phyloP scores from a whole-genome alignment of 1,140 invertebrate genomes.

The Lepidurus arcticus region DNA sequence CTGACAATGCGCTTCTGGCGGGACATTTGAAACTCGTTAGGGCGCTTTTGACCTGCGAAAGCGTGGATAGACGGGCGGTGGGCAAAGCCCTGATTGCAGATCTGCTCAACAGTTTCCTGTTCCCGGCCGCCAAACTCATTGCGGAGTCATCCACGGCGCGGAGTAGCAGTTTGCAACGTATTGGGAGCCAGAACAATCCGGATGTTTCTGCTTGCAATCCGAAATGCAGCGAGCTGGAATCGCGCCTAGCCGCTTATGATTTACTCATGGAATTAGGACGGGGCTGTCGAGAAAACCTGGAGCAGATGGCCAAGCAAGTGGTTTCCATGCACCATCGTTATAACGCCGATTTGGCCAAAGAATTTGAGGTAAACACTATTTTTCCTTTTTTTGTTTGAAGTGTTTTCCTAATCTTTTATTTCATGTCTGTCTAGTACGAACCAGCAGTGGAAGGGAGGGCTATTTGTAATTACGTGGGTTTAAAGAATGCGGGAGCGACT shows the following conservation, averaged over 20 bases:
- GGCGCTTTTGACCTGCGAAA: conserved; percentile 50
- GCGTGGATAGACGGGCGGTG: conserved; percentile 42
- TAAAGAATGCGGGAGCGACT: conserved; percentile 59
- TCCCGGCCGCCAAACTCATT: conserved; percentile 50
- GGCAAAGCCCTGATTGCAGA: conserved; percentile 46
- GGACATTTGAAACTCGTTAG: conserved; percentile 50
- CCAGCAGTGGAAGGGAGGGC: conserved; percentile 51
- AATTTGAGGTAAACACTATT: conserved; percentile 48
- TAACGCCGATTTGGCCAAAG: conserved; percentile 47
- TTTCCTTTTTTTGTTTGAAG: neutral
- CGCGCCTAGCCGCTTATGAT: conserved; percentile 48
- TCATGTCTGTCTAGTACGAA: conserved; percentile 44
- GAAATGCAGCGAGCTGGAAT: conserved; percentile 47
- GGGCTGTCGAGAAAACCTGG: conserved; percentile 44
- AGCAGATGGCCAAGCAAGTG: conserved; percentile 44
- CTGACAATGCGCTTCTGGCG: conserved; percentile 48
- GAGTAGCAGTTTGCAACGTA: conserved; percentile 35
- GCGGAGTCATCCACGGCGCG: conserved; percentile 41
- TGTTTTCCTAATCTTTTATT: neutral
- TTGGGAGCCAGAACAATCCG: neutral
- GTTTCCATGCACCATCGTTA: conserved; percentile 50
- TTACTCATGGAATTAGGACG: conserved; percentile 48
- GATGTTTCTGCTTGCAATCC: conserved; percentile 43
- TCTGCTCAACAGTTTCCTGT: conserved; percentile 49
- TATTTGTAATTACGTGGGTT: conserved; percentile 52